Evolutionary conservation across 2,888 invertebrate species (phyloP), one percentile per base, ranked within the genome.

Genomic region (Exephanes ischioxanthus): DNA sequence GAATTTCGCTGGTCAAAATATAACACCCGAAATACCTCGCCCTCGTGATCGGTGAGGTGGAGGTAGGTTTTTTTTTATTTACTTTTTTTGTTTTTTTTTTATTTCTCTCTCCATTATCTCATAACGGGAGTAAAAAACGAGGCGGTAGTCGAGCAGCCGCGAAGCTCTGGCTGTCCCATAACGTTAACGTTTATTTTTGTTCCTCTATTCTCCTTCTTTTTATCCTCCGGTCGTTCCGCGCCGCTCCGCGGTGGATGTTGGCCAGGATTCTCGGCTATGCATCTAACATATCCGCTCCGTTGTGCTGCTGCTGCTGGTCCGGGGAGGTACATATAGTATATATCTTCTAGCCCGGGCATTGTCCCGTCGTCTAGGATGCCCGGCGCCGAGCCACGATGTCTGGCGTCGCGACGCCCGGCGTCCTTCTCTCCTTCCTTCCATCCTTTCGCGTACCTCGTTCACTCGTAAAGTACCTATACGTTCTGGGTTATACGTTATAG

Each of bases 311-410:
- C 11, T 19, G 14, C 30, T 14, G 55, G 26, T 61, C 61, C 30
- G 63, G 22, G 26, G 58, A 75, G 75, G 45, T 63, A 63, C 45
- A 0, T 45, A 76, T 19, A 66, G 75, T 75, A 19, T 63, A 75
- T 66, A 67, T 68, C 58, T 53, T 73, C 55, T 66, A 71, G 70
- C 63, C 82, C 89, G 92, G 92, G 90, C 91, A 91, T 91, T 90
- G 91, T 91, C 91, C 91, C 88, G 87, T 87, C 88, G 92, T 92
- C 92, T 92, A 92, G 92, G 92, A 91, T 84, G 87, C 85, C 72
- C 89, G 92, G 92, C 92, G 91, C 91, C 91, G 87, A 76, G 81
- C 84, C 79, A 80, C 76, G 77, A 72, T 45, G 76, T 75, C 86
- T 63, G 84, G 87, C 86, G 89, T 86, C 90, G 87, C 90, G 89